Evolutionary conservation across 2,888 invertebrate species (phyloP).

Genomic region (Nephrotoma guestfalica): DNA sequence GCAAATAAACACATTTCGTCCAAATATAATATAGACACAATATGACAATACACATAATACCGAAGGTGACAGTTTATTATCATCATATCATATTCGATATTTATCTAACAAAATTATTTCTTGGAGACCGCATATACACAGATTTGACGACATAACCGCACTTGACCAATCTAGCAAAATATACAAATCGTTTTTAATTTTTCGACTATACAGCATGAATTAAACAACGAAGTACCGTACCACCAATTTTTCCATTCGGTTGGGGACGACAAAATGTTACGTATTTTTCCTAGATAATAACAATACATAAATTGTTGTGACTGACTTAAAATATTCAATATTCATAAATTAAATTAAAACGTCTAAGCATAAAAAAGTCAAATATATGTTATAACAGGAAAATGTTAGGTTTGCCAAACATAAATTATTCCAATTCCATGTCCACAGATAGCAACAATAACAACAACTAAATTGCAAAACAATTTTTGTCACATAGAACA

Average conservation of each 20-base stretch:
- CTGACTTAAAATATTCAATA: not conserved
- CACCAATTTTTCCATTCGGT: not conserved
- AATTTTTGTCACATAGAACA: not conserved
- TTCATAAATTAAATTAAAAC: not conserved
- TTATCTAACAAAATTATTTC: too few relatives aligned
- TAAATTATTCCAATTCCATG: not conserved
- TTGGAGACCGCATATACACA: too few relatives aligned
- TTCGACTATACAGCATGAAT: not conserved
- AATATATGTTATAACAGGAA: not conserved
- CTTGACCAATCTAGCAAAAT: not conserved
- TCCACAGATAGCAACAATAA: not conserved
- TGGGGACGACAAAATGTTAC: not conserved
- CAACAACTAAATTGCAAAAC: not conserved
- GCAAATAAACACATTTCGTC: not conserved
- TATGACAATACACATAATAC: not conserved
- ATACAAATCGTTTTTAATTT: not conserved
- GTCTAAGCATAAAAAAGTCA: not conserved
- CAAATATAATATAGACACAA: not conserved
- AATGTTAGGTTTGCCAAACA: not conserved
- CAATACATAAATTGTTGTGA: not conserved
- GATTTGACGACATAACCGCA: too few relatives aligned
- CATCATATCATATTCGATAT: not conserved
- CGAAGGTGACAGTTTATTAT: not conserved
- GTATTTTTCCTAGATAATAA: not conserved
- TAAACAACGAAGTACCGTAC: too few relatives aligned